Evolutionary conservation across 2,888 invertebrate species (phyloP).

Genomic region (Oxytorus armatus): DNA sequence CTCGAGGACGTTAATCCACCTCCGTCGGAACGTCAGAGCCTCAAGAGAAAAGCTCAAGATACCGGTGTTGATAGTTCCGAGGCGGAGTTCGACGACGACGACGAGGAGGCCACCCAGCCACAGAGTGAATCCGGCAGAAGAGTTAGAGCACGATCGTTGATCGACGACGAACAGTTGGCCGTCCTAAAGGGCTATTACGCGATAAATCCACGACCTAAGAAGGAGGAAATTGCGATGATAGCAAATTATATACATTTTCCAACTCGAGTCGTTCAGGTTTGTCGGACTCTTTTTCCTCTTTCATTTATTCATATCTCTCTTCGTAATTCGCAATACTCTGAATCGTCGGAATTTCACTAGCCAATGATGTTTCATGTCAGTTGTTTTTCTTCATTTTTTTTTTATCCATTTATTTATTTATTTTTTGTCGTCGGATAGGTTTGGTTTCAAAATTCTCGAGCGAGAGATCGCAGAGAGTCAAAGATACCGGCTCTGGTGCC

Average conservation of each 20-base stretch:
- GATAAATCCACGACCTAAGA: constrained; percentile 95
- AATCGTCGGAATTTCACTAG: too few relatives aligned
- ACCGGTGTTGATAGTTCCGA: constrained; percentile 74
- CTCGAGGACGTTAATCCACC: constrained; percentile 87
- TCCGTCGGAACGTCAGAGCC: constrained; percentile 60
- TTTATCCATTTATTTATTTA: neutral
- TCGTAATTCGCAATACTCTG: neutral
- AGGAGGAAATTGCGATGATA: constrained; percentile 96
- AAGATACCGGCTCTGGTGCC: constrained; percentile 80
- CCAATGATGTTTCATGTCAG: too few relatives aligned
- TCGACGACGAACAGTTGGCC: constrained; percentile 96
- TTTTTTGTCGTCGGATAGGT: constrained; percentile 89
- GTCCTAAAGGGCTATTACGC: constrained; percentile 95
- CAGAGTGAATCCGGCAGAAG: constrained; percentile 88
- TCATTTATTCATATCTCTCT: neutral
- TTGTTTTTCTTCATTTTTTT: neutral
- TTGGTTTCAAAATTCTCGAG: constrained; percentile 98
- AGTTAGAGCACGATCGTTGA: constrained; percentile 96
- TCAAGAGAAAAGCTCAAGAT: constrained; percentile 76
- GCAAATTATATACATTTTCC: constrained; percentile 89
- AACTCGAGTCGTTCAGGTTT: constrained; percentile 83
- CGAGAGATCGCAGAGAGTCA: constrained; percentile 91
- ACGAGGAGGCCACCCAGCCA: constrained; percentile 85
- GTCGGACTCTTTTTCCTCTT: neutral
- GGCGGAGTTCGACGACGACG: constrained; percentile 85